Evolutionary conservation across 2,888 invertebrate species (phyloP).

Genomic region (Geotrupes spiniger): DNA sequence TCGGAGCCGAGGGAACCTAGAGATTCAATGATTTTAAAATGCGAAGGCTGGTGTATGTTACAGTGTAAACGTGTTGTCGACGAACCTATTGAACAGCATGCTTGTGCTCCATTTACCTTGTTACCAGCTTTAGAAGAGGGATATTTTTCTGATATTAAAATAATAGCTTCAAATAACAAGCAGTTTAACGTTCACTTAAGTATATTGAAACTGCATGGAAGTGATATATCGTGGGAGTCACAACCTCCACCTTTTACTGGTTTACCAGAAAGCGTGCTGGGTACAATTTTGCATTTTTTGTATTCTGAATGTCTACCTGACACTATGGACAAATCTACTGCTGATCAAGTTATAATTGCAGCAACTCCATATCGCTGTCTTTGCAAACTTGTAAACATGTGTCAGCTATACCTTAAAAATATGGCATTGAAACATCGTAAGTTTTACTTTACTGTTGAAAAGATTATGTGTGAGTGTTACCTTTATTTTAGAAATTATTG

Average conservation of each 20-base stretch:
- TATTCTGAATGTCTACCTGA: conserved; percentile 64
- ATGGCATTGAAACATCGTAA: conserved; percentile 64
- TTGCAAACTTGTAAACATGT: conserved; percentile 55
- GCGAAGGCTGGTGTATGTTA: conserved; percentile 62
- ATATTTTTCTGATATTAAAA: conserved; percentile 61
- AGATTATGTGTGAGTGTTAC: not conserved
- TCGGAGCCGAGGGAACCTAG: conserved; percentile 54
- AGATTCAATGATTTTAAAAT: conserved; percentile 57
- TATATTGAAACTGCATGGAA: conserved; percentile 57
- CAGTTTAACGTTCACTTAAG: conserved; percentile 58
- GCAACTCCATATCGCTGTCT: conserved; percentile 57
- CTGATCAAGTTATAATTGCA: conserved; percentile 55
- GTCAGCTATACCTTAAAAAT: conserved; percentile 61
- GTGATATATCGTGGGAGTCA: conserved; percentile 56
- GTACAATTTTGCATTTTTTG: conserved; percentile 61
- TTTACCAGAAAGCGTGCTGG: conserved; percentile 60
- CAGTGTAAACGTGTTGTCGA: conserved; percentile 59
- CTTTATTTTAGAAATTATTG: conserved; percentile 56
- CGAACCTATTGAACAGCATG: conserved; percentile 48
- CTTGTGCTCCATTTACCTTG: conserved; percentile 60
- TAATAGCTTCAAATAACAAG: conserved; percentile 55
- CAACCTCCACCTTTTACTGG: conserved; percentile 57
- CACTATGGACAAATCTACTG: conserved; percentile 58
- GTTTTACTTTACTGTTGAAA: conserved; percentile 27
- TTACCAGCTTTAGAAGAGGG: conserved; percentile 63